Conservation (phyloP, 2,113 vertebrate genomes). For the Quiscalus mexicanus region DNA sequence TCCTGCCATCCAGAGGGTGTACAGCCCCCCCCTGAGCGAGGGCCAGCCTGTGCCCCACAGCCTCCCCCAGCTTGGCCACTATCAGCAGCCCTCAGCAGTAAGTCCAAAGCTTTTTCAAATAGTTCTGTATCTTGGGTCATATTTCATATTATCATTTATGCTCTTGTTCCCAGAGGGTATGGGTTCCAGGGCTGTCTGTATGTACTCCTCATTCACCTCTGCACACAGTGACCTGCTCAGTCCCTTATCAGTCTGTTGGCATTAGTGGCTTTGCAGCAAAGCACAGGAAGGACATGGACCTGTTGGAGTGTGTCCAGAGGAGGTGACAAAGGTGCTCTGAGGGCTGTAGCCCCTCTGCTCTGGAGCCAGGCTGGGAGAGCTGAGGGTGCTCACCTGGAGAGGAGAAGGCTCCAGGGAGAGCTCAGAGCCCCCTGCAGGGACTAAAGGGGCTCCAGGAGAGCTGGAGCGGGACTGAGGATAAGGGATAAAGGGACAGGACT, state of each 20-base stretch:
- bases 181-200: background rate
- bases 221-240: background rate
- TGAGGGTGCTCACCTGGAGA: accelerated
- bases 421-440: background rate
- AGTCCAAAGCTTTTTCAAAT: slow-evolving; percentile 39
- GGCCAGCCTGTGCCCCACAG: slow-evolving; percentile 75
- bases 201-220: background rate
- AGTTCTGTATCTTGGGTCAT: accelerated
- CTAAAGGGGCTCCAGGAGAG: background rate
- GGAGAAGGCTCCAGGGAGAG: background rate
- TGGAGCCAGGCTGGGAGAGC: background rate
- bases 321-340: background rate
- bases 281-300: background rate
- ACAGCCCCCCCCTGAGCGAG: slow-evolving; percentile 79
- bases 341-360: background rate
- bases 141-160: accelerated
- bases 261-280: background rate
- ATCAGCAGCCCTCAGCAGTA: slow-evolving; percentile 83
- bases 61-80: slow-evolving; percentile 74
- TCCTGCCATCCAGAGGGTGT: slow-evolving; percentile 75
- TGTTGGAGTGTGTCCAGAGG: background rate
- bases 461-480: background rate
- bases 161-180: background rate
- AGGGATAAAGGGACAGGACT: background rate
- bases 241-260: background rate